Evolutionary conservation across 1,140 invertebrate genomes (phyloP).

Genomic region (Lucilia sericata): DNA sequence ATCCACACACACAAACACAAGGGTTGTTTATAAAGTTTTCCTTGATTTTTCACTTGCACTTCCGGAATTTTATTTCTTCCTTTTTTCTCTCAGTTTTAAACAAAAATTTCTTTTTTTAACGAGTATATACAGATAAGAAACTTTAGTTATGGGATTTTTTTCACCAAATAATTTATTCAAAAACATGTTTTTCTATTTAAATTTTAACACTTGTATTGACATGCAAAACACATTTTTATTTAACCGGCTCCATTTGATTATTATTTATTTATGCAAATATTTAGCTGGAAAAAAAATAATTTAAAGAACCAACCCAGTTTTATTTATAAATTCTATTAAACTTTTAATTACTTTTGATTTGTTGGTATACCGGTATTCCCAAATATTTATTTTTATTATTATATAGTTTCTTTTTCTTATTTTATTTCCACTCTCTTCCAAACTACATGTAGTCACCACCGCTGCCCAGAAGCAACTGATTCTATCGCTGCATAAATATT

Average conservation of each 20-base stretch:
- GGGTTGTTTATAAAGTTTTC: constrained; percentile 20
- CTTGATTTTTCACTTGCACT: constrained; percentile 19
- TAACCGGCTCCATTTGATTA: too few species aligned
- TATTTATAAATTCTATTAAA: not conserved
- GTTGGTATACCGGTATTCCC: constrained; percentile 4
- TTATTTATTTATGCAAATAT: not conserved
- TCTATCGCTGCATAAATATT: not conserved
- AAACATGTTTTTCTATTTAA: not conserved
- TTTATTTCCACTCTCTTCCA: not conserved
- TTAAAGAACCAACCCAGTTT: not conserved
- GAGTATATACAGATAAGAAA: not conserved
- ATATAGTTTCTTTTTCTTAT: too few species aligned
- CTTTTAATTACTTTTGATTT: constrained; percentile 1
- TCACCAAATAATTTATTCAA: not conserved
- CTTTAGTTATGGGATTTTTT: not conserved
- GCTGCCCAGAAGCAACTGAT: constrained; percentile 19
- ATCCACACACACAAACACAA: not conserved
- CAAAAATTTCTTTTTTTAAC: not conserved
- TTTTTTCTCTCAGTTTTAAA: not conserved
- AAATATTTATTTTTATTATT: not conserved
- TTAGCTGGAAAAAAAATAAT: too few species aligned
- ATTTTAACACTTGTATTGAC: too few species aligned
- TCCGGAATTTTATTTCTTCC: constrained; percentile 29
- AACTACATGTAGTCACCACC: constrained; percentile 19
- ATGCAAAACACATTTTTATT: too few species aligned